These are phyloP conservation scores for Spatulosminthurus flaviceps DNA, from an alignment of 2,888 invertebrate genomes.

Conservation along the genomic window DNA sequence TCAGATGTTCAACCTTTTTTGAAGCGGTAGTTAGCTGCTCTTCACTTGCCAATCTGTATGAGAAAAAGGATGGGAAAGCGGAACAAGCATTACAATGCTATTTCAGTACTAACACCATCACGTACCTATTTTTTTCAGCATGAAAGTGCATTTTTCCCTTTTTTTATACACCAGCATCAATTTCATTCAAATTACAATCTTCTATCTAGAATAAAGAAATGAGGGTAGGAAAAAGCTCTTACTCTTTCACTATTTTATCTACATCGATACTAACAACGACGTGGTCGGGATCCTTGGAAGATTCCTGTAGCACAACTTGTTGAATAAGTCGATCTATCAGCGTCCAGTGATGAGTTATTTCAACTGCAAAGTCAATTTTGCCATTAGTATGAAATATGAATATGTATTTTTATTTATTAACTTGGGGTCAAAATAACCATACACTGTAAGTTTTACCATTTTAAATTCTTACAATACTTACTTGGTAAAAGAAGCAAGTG, in stretches of 20 bases:
- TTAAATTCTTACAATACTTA: constrained; percentile 67
- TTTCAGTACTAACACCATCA: no score
- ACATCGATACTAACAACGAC: constrained; percentile 89
- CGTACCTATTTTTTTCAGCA: no score
- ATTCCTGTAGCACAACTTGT: constrained; percentile 84
- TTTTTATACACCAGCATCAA: not conserved
- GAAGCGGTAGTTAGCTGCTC: constrained; percentile 89
- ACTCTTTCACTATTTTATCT: constrained; percentile 85
- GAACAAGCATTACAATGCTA: not conserved
- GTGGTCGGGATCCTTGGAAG: constrained; percentile 66
- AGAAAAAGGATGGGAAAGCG: not conserved
- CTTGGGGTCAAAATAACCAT: not conserved
- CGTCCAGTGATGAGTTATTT: constrained; percentile 73
- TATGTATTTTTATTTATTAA: no score
- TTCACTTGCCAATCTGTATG: constrained; percentile 80
- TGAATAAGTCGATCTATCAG: constrained; percentile 93
- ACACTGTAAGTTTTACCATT: not conserved
- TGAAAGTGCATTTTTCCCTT: not conserved
- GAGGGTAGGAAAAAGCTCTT: constrained; percentile 59
- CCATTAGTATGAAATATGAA: not conserved
- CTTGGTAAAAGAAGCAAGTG: constrained; percentile 86
- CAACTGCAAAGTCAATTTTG: constrained; percentile 30
- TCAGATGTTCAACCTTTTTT: constrained; percentile 85
- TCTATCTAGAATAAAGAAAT: not conserved
- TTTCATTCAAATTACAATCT: not conserved